phyloP scores from a whole-genome alignment of 23 tunicate genomes.

The Styela plicata region DNA sequence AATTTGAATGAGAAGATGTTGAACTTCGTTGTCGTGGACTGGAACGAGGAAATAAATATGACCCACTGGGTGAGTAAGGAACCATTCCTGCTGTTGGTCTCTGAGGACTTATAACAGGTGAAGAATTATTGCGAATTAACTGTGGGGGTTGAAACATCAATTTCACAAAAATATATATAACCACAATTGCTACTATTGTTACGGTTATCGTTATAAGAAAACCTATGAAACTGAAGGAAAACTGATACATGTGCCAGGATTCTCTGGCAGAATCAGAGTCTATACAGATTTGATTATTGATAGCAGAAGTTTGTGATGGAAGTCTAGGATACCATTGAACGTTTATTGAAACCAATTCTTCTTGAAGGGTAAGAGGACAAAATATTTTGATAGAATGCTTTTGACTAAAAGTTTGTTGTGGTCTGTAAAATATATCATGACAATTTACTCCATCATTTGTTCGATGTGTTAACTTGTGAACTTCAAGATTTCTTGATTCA shows the following conservation, averaged over 20 bases:
- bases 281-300: neutral
- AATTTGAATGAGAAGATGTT: constrained; percentile 25
- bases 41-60: constrained; percentile 10
- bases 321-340: neutral
- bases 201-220: neutral
- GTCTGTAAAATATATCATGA: neutral
- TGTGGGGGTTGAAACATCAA: neutral
- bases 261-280: neutral
- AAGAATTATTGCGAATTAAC: neutral
- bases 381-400: constrained; percentile 6
- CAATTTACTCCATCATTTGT: constrained; percentile 12
- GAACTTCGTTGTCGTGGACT: constrained; percentile 10
- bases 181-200: neutral
- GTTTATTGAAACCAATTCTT: constrained; percentile 9
- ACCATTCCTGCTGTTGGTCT: constrained; percentile 18
- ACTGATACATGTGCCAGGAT: constrained; percentile 15
- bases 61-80: constrained; percentile 30
- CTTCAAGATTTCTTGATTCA: neutral
- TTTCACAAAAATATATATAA: constrained; percentile 8
- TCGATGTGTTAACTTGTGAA: neutral
- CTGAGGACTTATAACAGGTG: constrained; percentile 1
- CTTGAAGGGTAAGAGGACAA: constrained; percentile 17
- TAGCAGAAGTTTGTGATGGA: neutral
- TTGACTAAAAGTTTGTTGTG: neutral
- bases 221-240: constrained; percentile 6